A percentile compares a stretch with the other conserved stretches of the same genome.
phyloP scores from a whole-genome alignment of 2,888 invertebrate genomes.

The Cataglyphis rosenhaueri region DNA sequence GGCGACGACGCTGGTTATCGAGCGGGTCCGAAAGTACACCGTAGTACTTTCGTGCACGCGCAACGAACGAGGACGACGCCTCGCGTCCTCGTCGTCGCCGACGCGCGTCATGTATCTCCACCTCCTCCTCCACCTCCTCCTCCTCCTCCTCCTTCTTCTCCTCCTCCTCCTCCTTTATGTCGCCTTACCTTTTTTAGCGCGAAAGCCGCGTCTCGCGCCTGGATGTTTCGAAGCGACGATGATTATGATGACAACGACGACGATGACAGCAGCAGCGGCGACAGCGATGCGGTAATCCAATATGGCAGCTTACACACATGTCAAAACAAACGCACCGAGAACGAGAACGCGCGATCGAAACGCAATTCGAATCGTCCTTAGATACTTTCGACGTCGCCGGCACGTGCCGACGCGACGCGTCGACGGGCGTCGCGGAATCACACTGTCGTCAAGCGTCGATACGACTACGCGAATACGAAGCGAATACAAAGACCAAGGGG shows the following conservation, averaged over 20 bases:
- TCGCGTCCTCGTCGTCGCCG: constrained; percentile 21
- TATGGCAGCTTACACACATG: constrained; percentile 82
- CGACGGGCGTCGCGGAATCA: constrained; percentile 24
- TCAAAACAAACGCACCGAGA: constrained; percentile 82
- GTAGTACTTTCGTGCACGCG: constrained; percentile 48
- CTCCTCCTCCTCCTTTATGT: not conserved
- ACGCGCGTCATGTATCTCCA: not conserved
- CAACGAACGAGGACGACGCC: constrained; percentile 43
- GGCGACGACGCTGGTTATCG: constrained; percentile 59
- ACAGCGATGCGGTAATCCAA: constrained; percentile 79
- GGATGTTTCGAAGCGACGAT: constrained; percentile 25
- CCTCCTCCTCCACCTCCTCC: not conserved
- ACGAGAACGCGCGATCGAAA: constrained; percentile 19
- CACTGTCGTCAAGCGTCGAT: constrained; percentile 11
- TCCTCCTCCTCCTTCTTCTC: too few relatives aligned
- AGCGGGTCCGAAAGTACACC: constrained; percentile 59
- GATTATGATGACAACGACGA: not conserved
- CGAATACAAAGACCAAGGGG: constrained; percentile 2
- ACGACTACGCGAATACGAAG: constrained; percentile 30
- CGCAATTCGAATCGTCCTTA: constrained; percentile 22
- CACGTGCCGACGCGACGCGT: constrained; percentile 56
- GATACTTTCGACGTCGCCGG: not conserved
- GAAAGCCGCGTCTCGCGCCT: constrained; percentile 55
- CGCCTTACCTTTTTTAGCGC: constrained; percentile 64
- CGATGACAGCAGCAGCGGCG: not conserved